Evolutionary conservation across 2,888 invertebrate species (phyloP).

Genomic region (Salticus scenicus): DNA sequence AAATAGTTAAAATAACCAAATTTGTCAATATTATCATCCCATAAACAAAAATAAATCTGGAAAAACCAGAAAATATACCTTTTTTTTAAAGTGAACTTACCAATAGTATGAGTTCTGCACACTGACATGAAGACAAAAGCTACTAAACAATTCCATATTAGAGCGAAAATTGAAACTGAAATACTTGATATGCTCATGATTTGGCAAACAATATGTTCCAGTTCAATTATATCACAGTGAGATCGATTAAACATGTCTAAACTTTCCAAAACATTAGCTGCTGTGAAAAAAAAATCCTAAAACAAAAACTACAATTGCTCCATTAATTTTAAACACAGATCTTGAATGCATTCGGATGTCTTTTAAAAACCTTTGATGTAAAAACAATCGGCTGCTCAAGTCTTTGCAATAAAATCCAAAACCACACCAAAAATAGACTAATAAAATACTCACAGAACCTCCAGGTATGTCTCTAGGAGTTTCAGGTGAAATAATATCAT

Average conservation of each 20-base stretch:
- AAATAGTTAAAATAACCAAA: no score
- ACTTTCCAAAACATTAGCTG: slow-evolving; percentile 72
- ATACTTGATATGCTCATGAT: slow-evolving; percentile 74
- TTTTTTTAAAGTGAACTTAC: slow-evolving; percentile 73
- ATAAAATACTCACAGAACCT: slow-evolving; percentile 74
- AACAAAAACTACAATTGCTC: slow-evolving; percentile 74
- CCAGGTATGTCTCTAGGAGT: slow-evolving; percentile 75
- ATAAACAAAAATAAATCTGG: no score
- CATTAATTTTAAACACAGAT: slow-evolving; percentile 76
- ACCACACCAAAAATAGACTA: slow-evolving; percentile 75
- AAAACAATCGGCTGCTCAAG: slow-evolving; percentile 76
- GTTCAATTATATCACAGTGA: slow-evolving; percentile 73
- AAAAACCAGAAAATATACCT: no score
- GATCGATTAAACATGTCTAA: slow-evolving; percentile 71
- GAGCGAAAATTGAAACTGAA: slow-evolving; percentile 74
- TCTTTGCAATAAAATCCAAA: slow-evolving; percentile 76
- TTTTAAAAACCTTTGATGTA: slow-evolving; percentile 75
- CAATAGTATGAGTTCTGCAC: slow-evolving; percentile 77
- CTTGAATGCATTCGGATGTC: slow-evolving; percentile 76
- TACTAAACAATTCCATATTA: slow-evolving; percentile 76
- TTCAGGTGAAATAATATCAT: slow-evolving; percentile 74
- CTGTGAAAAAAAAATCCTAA: slow-evolving; percentile 73
- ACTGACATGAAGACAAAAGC: slow-evolving; percentile 76
- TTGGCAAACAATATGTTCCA: slow-evolving; percentile 74
- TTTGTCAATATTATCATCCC: no score